These are phyloP conservation scores for Tapera naevia DNA, from an alignment of 2,797 vertebrate species.

Conservation along the genomic window DNA sequence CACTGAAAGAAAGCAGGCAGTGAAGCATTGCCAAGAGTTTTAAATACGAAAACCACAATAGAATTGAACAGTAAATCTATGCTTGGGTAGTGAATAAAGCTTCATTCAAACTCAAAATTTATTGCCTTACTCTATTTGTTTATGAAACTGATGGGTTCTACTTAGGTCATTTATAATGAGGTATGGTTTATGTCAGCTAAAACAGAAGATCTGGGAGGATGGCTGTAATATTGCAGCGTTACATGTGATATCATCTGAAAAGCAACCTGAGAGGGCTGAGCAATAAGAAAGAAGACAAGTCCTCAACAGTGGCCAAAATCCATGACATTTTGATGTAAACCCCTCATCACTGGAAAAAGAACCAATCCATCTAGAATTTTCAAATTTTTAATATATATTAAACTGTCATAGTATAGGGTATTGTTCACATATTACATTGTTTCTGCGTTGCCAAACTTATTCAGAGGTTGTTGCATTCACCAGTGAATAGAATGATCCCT, in stretches of 20 bases:
- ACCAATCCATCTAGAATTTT: not conserved
- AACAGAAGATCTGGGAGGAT: not conserved
- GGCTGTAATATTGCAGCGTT: not conserved
- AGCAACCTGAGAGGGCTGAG: not conserved
- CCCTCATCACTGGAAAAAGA: not conserved
- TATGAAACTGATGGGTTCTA: not conserved
- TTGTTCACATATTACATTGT: not conserved
- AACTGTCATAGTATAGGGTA: not conserved
- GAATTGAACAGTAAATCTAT: not conserved
- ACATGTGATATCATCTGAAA: fast-evolving
- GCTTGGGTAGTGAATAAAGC: not conserved
- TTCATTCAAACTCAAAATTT: not conserved
- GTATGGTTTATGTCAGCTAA: not conserved
- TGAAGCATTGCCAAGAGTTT: not conserved
- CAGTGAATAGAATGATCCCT: not conserved
- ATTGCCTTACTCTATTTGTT: not conserved
- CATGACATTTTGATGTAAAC: not conserved
- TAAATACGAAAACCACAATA: not conserved
- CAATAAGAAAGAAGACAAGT: not conserved
- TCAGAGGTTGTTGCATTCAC: not conserved
- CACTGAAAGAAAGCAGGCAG: not conserved
- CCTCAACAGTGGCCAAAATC: not conserved
- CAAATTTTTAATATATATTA: not conserved
- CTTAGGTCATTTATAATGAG: not conserved
- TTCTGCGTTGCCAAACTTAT: not conserved